Conservation (phyloP, 64 coral and sea anemone species). For the Montipora sp. region DNA sequence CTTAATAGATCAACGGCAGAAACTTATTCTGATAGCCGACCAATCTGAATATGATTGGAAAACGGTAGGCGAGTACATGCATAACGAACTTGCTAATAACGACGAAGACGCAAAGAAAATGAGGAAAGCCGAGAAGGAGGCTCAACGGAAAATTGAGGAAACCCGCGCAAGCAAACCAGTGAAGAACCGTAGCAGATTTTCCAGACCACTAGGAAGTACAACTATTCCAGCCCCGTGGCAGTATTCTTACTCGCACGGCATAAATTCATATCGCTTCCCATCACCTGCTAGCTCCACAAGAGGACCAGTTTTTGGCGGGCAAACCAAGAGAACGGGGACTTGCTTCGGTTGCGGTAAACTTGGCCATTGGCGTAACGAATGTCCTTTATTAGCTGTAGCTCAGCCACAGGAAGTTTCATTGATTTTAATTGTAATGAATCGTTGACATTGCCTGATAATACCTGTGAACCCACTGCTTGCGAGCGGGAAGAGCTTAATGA, state of each 20-base stretch:
- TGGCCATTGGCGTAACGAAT: background rate
- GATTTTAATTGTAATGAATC: background rate
- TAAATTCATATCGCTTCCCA: too few species aligned
- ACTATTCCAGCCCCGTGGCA: too few species aligned
- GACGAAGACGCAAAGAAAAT: too few species aligned
- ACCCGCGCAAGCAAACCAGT: too few species aligned
- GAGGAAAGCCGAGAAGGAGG: too few species aligned
- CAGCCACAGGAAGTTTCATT: background rate
- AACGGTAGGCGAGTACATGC: background rate
- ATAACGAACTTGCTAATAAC: too few species aligned
- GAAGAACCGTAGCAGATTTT: too few species aligned
- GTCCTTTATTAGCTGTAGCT: background rate
- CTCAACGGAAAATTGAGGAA: too few species aligned
- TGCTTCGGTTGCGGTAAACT: background rate
- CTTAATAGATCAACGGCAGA: too few species aligned
- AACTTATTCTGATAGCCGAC: slow-evolving; percentile 1
- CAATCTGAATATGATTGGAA: slow-evolving; percentile 8
- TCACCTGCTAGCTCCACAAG: background rate
- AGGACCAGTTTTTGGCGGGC: background rate
- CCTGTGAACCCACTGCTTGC: background rate
- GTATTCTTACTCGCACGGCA: too few species aligned
- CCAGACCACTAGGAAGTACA: too few species aligned
- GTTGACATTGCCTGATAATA: background rate
- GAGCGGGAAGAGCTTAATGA: background rate
- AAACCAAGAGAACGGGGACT: background rate